Conservation (phyloP, 2,888 invertebrate species). For the Agrotis exclamationis region DNA sequence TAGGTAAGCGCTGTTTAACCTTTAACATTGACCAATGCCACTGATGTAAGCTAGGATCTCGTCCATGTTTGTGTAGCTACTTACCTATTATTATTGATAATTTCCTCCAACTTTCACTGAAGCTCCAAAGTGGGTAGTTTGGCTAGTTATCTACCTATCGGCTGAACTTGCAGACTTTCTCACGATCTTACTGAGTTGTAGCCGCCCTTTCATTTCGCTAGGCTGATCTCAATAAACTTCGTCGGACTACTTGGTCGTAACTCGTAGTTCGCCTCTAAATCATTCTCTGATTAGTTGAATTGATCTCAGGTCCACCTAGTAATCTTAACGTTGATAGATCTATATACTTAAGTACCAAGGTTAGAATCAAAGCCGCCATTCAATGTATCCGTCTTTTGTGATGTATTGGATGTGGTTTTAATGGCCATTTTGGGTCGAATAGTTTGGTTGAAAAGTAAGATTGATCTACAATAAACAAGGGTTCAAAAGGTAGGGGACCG, state of each 20-base stretch:
- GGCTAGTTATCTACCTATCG: slow-evolving; percentile 43
- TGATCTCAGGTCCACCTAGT: slow-evolving; percentile 8
- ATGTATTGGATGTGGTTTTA: slow-evolving; percentile 9
- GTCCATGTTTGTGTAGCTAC: slow-evolving; percentile 6
- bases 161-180: slow-evolving; percentile 48
- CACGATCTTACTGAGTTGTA: slow-evolving; percentile 10
- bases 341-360: slow-evolving; percentile 1
- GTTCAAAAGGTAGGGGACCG: background rate
- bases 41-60: too few species aligned
- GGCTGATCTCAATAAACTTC: slow-evolving; percentile 67
- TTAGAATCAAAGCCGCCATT: slow-evolving; percentile 22
- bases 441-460: slow-evolving; percentile 30
- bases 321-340: slow-evolving; percentile 38
- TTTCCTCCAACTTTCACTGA: slow-evolving; percentile 32
- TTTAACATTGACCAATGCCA: too few species aligned
- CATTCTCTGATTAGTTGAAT: slow-evolving; percentile 32
- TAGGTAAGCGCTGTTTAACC: too few species aligned
- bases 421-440: slow-evolving; percentile 23
- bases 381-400: slow-evolving; percentile 29
- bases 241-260: slow-evolving; percentile 60
- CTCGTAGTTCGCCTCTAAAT: slow-evolving; percentile 51
- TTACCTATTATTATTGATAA: slow-evolving; percentile 35
- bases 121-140: slow-evolving; percentile 36
- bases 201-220: slow-evolving; percentile 64
- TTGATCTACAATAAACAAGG: slow-evolving; percentile 16